A percentile compares a stretch with the other conserved stretches of the same genome.
phyloP scores from a whole-genome alignment of 2,888 invertebrate species.

The Eilema depressum region DNA sequence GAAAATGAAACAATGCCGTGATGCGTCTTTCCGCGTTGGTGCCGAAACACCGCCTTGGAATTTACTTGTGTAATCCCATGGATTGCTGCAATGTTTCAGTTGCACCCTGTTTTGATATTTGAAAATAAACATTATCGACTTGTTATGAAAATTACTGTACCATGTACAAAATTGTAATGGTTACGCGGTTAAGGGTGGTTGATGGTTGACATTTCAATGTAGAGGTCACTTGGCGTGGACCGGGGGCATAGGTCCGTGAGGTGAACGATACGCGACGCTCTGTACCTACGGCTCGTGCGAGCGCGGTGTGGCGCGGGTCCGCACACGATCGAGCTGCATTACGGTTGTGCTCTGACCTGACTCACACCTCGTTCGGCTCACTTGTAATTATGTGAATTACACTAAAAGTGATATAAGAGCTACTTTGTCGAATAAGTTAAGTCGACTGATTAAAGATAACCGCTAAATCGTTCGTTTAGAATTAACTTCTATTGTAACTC shows the following conservation, averaged over 20 bases:
- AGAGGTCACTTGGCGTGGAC: slow-evolving; percentile 40
- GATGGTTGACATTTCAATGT: slow-evolving; percentile 35
- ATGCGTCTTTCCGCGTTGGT: too few relatives aligned
- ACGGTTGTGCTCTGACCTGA: slow-evolving; percentile 28
- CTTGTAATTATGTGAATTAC: slow-evolving; percentile 44
- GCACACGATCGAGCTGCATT: slow-evolving; percentile 39
- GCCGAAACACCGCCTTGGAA: too few relatives aligned
- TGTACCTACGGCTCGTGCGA: neutral
- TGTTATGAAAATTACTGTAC: slow-evolving; percentile 20
- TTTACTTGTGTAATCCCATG: neutral
- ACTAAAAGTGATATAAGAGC: slow-evolving; percentile 44
- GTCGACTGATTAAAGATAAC: slow-evolving; percentile 65
- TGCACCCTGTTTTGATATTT: slow-evolving; percentile 13
- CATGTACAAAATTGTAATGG: slow-evolving; percentile 25
- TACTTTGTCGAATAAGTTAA: slow-evolving; percentile 57
- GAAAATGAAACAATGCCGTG: too few relatives aligned
- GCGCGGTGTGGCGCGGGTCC: slow-evolving; percentile 29
- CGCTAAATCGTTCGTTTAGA: slow-evolving; percentile 45
- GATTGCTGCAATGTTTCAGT: neutral
- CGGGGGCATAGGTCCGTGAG: slow-evolving; percentile 30
- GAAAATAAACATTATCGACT: slow-evolving; percentile 15
- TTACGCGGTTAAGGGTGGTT: slow-evolving; percentile 39
- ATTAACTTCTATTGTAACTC: slow-evolving; percentile 42
- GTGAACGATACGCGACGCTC: slow-evolving; percentile 29
- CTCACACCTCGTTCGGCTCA: slow-evolving; percentile 22